Conservation (phyloP, 2,113 vertebrate genomes). For the Miniopterus natalensis region DNA sequence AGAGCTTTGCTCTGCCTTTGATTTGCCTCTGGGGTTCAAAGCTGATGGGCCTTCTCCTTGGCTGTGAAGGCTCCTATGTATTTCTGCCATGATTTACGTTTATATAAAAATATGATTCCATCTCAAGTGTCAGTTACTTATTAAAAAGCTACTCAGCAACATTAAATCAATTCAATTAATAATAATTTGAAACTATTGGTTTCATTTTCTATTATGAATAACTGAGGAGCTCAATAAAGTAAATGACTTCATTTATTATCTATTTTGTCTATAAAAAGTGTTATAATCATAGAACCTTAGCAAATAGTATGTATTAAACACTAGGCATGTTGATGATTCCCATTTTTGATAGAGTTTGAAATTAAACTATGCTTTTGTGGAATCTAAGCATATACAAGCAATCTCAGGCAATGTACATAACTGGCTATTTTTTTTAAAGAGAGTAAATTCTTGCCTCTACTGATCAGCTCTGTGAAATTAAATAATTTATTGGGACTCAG, state of each 20-base stretch:
- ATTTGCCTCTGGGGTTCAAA: conserved; percentile 5
- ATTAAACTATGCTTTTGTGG: not conserved
- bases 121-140: not conserved
- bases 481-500: conserved; percentile 9
- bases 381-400: too few relatives aligned
- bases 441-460: not conserved
- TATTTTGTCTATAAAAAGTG: not conserved
- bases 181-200: conserved; percentile 7
- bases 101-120: not conserved
- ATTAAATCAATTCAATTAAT: conserved; percentile 2
- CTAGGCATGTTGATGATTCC: not conserved
- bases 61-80: not conserved
- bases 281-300: not conserved
- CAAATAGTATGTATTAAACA: conserved; percentile 23
- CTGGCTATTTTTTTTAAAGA: conserved; percentile 11
- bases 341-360: not conserved
- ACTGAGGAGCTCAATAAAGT: not conserved
- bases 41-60: not conserved
- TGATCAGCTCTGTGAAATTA: conserved; percentile 30
- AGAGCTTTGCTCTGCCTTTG: not conserved
- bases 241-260: conserved; percentile 16
- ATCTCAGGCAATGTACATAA: not conserved
- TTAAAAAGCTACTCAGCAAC: conserved; percentile 24
- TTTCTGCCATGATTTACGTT: not conserved
- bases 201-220: conserved; percentile 26